Conservation (phyloP, 2,113 vertebrate genomes). For the Cyanocitta stelleri region DNA sequence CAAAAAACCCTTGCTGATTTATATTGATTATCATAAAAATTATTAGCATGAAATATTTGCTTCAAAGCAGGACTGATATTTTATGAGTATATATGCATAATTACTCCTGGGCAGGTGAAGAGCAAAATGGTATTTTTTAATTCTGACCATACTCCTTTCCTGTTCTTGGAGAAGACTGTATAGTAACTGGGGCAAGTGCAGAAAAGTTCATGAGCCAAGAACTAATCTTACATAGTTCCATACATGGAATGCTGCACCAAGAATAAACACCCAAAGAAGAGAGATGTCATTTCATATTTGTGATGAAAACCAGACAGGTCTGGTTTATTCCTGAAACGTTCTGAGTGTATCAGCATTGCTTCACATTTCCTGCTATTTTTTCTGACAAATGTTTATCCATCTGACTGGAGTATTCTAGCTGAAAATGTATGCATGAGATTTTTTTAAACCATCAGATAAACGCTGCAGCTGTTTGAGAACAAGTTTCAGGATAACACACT, state of each 20-base stretch:
- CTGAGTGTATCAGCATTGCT: rapidly evolving
- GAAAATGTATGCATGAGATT: not conserved
- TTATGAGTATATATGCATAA: not conserved
- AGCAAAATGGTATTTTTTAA: not conserved
- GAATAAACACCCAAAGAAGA: not conserved
- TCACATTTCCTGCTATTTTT: not conserved
- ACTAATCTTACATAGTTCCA: not conserved
- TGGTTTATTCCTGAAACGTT: not conserved
- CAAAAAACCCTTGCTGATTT: not conserved
- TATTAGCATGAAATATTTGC: not conserved
- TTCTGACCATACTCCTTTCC: not conserved
- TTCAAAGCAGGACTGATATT: not conserved
- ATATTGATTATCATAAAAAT: not conserved
- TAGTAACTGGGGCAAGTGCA: not conserved
- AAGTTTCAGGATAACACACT: not conserved
- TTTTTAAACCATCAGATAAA: not conserved
- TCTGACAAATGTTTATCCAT: not conserved
- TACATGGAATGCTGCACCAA: not conserved
- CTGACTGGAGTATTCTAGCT: not conserved
- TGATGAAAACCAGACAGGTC: not conserved
- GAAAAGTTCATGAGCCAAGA: not conserved
- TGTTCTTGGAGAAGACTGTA: not conserved
- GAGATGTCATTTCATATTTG: rapidly evolving
- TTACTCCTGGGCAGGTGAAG: not conserved
- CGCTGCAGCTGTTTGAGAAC: not conserved